Percentiles rank a stretch among this genome's conserved stretches.
Conservation (phyloP, 2,888 invertebrate species). For the Protophormia terraenovae region DNA sequence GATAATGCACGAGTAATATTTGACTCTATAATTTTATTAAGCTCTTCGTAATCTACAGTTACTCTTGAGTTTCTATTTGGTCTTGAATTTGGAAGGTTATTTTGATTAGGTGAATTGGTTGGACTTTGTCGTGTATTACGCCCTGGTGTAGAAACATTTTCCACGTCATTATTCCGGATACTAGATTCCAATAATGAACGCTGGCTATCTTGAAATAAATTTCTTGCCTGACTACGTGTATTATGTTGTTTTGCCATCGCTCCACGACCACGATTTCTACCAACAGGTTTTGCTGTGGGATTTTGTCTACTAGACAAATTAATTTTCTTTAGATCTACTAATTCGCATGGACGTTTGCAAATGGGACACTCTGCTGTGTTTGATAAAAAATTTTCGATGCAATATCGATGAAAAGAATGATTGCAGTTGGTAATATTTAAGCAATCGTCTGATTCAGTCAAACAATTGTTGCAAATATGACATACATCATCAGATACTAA, state of each 20-base stretch:
- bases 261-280: neutral
- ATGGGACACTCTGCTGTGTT: neutral
- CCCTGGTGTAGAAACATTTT: neutral
- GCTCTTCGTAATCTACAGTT: neutral
- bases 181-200: neutral
- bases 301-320: too few species aligned
- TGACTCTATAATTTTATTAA: neutral
- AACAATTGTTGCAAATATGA: neutral
- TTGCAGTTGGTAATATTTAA: neutral
- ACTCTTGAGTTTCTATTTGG: neutral
- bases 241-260: too few species aligned
- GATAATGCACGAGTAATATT: neutral
- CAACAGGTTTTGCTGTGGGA: neutral
- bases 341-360: neutral
- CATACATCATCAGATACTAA: neutral
- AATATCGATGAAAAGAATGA: neutral
- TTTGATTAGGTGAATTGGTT: neutral
- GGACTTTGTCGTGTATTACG: neutral
- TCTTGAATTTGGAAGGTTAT: neutral
- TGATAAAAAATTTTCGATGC: slow-evolving; percentile 16
- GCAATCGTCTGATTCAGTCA: neutral
- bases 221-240: neutral
- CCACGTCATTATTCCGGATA: neutral
- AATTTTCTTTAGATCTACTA: neutral
- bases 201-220: neutral